Base-by-base conservation (phyloP, 30 jellyfish, hydroid and myxozoan genomes). In the Pelagia noctiluca region DNA sequence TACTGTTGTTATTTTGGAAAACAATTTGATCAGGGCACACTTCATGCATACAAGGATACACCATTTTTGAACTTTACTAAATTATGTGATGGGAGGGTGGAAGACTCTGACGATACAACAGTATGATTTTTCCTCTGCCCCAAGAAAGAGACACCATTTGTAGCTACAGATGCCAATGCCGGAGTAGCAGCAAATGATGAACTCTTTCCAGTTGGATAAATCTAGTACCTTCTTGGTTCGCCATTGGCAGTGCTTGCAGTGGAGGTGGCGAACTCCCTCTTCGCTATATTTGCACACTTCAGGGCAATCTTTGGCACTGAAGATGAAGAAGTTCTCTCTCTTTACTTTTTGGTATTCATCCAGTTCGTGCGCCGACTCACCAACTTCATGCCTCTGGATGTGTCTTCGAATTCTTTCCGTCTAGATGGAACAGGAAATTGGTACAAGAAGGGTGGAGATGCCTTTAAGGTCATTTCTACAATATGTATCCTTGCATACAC, bases 161-260 rank as follows among this genome's bases (percentile, higher is more conserved):
- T 42, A 5, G 16, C 57, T 42, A 42, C 16, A 5, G 57, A 16
- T 42, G 57, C 57, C 16, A 42, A 5, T 42, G 12, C 12, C 57
- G 16, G 8, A 8, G 16, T 42, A 42, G 57, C 57, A 42, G 16
- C 57, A 42, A 42, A 16, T 42, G 57, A 42, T 42, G 57, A 8
- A 8, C 68, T 52, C 68, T 52, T 25, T 52, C 26, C 21, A 3
- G 16, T 2, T 52, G 53, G 24, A 28, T 25, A 50, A 10, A 31
- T 33, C 0, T 5, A 52, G 71, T 70, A 82, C 92, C 92, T 82
- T 82, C 65, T 82, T 82, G 16, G 92, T 82, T 69, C 92, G 69
- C 92, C 92, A 82, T n/a, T 82, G 86, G 42, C 92, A 82, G 32
- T 82, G 92, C 80, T 82, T 82, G 67, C 92, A 82, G 64, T 82